These are phyloP conservation scores for Leucophenga varia DNA, from an alignment of 1,140 invertebrate species.

Conservation along the genomic window DNA sequence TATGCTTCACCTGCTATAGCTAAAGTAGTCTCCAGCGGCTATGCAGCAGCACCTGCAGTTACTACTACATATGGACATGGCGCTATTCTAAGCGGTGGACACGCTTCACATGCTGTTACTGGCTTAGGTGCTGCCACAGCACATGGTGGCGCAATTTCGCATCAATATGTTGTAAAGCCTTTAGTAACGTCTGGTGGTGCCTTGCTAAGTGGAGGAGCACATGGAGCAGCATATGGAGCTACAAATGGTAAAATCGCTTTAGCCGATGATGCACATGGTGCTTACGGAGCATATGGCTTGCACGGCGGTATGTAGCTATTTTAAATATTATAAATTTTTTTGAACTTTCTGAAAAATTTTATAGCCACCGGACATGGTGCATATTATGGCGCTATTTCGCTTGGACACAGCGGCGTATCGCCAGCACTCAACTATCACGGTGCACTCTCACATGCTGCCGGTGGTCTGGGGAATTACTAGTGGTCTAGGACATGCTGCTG, in stretches of 20 bases:
- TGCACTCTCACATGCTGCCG: slow-evolving; percentile 23
- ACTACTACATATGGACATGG: no score
- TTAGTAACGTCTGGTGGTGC: neutral
- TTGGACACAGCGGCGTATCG: slow-evolving; percentile 34
- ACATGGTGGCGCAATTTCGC: slow-evolving; percentile 9
- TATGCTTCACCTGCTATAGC: no score
- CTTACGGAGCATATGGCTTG: no score
- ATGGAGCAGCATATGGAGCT: slow-evolving; percentile 12
- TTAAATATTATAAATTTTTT: no score
- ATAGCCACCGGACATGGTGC: slow-evolving; percentile 21
- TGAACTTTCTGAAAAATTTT: no score
- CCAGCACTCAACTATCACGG: slow-evolving; percentile 41
- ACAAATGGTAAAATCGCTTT: slow-evolving; percentile 15
- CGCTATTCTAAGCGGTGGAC: no score
- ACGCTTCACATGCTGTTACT: neutral
- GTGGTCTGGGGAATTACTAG: neutral
- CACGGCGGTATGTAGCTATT: no score
- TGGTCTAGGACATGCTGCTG: slow-evolving; percentile 2
- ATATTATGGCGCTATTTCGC: slow-evolving; percentile 45
- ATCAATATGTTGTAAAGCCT: slow-evolving; percentile 17
- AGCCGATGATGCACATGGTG: no score
- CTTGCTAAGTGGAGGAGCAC: neutral
- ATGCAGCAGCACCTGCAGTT: no score
- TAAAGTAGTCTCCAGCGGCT: no score
- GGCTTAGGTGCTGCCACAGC: neutral